Conservation (phyloP, 2,888 invertebrate species). For the Apodemia mormo region DNA sequence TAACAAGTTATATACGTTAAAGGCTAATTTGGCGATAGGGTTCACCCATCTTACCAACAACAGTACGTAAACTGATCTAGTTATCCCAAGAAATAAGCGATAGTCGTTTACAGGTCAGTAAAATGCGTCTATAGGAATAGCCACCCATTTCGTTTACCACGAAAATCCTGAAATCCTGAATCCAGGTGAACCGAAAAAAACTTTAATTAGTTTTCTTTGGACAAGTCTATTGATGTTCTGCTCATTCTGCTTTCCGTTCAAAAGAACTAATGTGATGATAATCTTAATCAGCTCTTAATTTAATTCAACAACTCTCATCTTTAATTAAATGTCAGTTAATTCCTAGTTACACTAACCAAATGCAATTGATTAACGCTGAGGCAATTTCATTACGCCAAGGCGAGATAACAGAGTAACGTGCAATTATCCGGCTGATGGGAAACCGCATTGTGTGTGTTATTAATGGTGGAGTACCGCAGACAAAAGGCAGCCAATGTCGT, state of each 20-base stretch:
- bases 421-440: conserved; percentile 54
- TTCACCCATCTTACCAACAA: too few relatives aligned
- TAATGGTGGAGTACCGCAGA: conserved; percentile 60
- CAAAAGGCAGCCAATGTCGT: conserved; percentile 52
- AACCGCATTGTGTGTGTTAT: conserved; percentile 66
- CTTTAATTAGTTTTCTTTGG: too few relatives aligned
- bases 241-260: background rate
- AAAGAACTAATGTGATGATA: background rate
- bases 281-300: background rate
- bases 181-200: too few relatives aligned
- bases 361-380: conserved; percentile 56
- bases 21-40: too few relatives aligned
- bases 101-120: too few relatives aligned
- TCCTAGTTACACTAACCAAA: conserved; percentile 26
- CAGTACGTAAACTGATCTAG: too few relatives aligned
- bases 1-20: too few relatives aligned
- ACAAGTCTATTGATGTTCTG: background rate
- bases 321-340: conserved; percentile 20
- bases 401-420: conserved; percentile 56
- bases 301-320: background rate
- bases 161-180: too few relatives aligned
- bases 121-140: too few relatives aligned
- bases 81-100: too few relatives aligned
- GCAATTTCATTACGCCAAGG: conserved; percentile 57
- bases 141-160: too few relatives aligned